These are phyloP conservation scores for Drosophila bipectinata DNA, from an alignment of 1,140 invertebrate genomes.

Conservation along the genomic window DNA sequence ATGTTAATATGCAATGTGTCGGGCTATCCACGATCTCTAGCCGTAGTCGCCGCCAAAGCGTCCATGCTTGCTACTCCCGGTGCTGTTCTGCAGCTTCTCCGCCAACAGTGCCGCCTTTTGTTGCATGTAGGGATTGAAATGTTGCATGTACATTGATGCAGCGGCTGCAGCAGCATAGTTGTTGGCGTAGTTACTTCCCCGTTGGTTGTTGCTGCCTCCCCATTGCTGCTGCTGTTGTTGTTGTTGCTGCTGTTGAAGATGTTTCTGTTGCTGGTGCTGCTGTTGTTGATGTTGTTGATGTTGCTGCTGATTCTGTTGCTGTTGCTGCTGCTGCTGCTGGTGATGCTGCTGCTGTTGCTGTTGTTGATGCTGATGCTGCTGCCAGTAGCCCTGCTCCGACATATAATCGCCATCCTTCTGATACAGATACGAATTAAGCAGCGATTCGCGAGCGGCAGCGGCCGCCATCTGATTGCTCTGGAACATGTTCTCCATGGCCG, in stretches of 20 bases:
- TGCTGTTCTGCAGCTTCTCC: slow-evolving; percentile 49
- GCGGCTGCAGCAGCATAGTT: slow-evolving; percentile 71
- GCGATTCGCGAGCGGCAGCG: slow-evolving; percentile 48
- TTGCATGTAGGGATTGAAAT: slow-evolving; percentile 78
- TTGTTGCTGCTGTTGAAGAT: slow-evolving; percentile 39
- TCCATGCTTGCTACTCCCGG: slow-evolving; percentile 57
- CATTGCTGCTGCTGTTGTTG: slow-evolving; percentile 52
- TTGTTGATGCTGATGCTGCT: slow-evolving; percentile 59
- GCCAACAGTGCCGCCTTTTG: slow-evolving; percentile 69
- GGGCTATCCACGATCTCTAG: slow-evolving; percentile 18
- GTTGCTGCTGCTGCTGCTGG: slow-evolving; percentile 14
- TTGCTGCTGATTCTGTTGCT: slow-evolving; percentile 33
- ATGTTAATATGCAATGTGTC: slow-evolving; percentile 64
- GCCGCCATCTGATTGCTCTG: slow-evolving; percentile 66
- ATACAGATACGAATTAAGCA: slow-evolving; percentile 71
- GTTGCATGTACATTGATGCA: slow-evolving; percentile 76
- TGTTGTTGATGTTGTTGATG: slow-evolving; percentile 35
- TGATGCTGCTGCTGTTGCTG: slow-evolving; percentile 52
- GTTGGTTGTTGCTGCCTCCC: slow-evolving; percentile 33
- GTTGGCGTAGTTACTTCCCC: slow-evolving; percentile 60
- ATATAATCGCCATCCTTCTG: slow-evolving; percentile 64
- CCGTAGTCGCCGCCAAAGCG: slow-evolving; percentile 72
- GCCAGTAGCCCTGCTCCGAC: slow-evolving; percentile 66
- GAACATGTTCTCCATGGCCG: slow-evolving; percentile 76
- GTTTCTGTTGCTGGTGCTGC: slow-evolving; percentile 45